A percentile compares a stretch with the other conserved stretches of the same genome.
These are phyloP conservation scores for Polymixis lichenea DNA, from an alignment of 2,888 invertebrate genomes.

Conservation along the genomic window DNA sequence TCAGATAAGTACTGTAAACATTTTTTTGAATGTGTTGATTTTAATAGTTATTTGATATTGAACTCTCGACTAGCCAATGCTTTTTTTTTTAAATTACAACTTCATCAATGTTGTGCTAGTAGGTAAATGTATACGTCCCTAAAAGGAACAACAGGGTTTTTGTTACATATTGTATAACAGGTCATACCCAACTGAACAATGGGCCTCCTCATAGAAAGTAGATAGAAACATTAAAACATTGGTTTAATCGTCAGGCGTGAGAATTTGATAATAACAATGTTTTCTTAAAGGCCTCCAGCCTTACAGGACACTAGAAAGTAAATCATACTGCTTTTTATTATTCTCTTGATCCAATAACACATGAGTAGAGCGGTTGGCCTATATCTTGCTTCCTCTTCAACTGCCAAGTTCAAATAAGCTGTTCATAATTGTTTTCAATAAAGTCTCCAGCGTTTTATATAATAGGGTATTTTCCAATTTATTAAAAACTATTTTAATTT, in stretches of 20 bases:
- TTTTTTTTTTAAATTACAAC: too few relatives aligned
- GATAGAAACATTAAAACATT: conserved; percentile 10
- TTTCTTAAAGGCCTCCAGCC: not conserved
- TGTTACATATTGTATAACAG: too few relatives aligned
- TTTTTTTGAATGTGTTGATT: too few relatives aligned
- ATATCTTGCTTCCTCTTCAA: not conserved
- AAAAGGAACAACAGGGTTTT: too few relatives aligned
- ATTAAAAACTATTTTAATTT: too few relatives aligned
- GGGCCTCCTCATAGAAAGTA: not conserved
- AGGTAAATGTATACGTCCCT: too few relatives aligned
- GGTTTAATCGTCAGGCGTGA: not conserved
- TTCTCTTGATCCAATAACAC: too few relatives aligned
- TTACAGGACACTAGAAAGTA: not conserved
- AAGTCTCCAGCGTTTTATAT: not conserved
- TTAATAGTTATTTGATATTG: too few relatives aligned
- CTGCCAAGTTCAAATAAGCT: not conserved
- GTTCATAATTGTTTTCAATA: not conserved
- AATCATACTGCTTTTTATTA: not conserved
- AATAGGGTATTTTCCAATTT: too few relatives aligned
- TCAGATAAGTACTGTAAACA: too few relatives aligned
- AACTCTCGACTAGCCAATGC: too few relatives aligned
- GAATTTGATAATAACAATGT: not conserved
- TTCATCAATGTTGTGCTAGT: too few relatives aligned
- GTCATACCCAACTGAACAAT: conserved; percentile 1
- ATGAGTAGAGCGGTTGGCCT: not conserved